Base-by-base conservation (phyloP, 1,140 invertebrate genomes). In the Ceratitis capitata region DNA sequence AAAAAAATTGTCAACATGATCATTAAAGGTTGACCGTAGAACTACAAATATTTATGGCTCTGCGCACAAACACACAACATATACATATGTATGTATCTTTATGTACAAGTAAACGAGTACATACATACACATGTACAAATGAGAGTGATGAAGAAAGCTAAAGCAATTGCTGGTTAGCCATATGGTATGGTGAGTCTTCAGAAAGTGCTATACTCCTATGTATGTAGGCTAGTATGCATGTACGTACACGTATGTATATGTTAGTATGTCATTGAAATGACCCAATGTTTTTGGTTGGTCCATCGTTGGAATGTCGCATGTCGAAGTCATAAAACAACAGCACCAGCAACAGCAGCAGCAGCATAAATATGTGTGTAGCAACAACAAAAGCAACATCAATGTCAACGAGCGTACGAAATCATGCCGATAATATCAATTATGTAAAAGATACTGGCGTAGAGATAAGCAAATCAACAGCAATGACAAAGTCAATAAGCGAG, bases 1-100 rank as follows among this genome's bases (percentile, higher is more conserved):
- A 45, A 82, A 82, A 82, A 45, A 47, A 82, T 82, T 82, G 78
- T 82, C 78, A 82, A 82, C 78, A 82, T 82, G 78, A 82, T 82
- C 78, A 82, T 47, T 82, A 82, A 82, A 82, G 23, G 78, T 26
- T 82, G 78, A 7, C 42, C 78, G 42, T 82, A 12, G 78, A 49
- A 35, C 78, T 82, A 82, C 78, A 82, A 82, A 82, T 82, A 82
- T 82, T 82, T 82, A 82, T 82, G 42, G 45, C 26, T 29, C 32
- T 49, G 23, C 6, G 0, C 42, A 82, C 42, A 45, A 4, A 47
- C 1, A 12, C 47, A 82, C 10, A 12, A n/a, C 9, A 47, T 42
- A 78, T 1, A 78, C 19, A 45, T 6, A n/a, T 32, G 39, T 1
- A 39, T 14, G 0, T 10, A 19, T 2, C 32, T 10, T n/a, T 0